Evolutionary conservation across 92 coral and sea anemone species (phyloP).

Genomic region (Anthopleura xanthogrammica): DNA sequence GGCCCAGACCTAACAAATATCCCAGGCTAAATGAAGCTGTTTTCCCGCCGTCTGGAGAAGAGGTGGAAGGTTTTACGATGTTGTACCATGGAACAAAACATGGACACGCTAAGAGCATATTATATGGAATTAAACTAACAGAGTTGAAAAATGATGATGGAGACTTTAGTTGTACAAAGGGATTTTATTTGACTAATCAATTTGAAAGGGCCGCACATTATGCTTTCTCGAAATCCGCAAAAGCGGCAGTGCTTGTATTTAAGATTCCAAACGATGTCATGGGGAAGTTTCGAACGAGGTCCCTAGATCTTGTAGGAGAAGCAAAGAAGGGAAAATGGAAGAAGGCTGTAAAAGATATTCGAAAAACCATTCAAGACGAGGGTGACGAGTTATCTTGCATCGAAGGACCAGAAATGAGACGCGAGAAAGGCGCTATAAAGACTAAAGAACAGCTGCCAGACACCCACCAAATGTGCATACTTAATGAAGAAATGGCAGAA

Average conservation of each 20-base stretch:
- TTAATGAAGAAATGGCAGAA: background rate
- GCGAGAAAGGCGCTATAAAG: background rate
- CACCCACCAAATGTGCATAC: background rate
- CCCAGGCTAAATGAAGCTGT: background rate
- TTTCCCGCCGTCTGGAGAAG: background rate
- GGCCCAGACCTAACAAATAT: background rate
- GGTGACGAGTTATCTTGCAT: background rate
- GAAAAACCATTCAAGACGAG: background rate
- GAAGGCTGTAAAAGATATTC: background rate
- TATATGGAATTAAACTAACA: background rate
- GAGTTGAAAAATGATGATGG: background rate
- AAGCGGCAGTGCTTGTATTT: background rate
- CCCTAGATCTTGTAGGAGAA: background rate
- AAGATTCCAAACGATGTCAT: background rate
- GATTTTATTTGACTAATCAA: background rate
- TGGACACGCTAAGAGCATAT: background rate
- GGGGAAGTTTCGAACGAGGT: background rate
- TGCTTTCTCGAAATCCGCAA: background rate
- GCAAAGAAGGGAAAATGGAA: background rate
- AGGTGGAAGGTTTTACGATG: background rate
- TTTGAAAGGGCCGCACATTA: background rate
- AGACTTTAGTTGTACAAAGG: background rate
- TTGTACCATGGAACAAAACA: background rate
- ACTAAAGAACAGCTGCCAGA: background rate
- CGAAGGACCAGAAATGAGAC: background rate